These are phyloP conservation scores for Cordilura impudica DNA, from an alignment of 2,888 invertebrate genomes.

Conservation along the genomic window DNA sequence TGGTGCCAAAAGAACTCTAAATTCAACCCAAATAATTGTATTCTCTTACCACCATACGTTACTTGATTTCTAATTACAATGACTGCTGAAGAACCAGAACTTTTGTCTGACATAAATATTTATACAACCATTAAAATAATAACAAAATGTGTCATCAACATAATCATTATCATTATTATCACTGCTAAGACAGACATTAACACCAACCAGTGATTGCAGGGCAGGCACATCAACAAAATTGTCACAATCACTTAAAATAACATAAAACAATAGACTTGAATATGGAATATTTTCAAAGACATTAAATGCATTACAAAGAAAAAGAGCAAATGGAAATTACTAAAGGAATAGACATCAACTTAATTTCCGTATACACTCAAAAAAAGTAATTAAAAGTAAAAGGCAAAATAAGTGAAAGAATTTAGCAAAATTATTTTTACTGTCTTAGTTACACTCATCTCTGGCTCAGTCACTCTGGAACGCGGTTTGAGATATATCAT, in stretches of 20 bases:
- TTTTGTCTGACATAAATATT: conserved; percentile 15
- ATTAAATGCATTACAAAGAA: conserved; percentile 1
- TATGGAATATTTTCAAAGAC: conserved; percentile 5
- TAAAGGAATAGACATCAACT: too few species aligned
- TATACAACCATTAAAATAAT: conserved; percentile 15
- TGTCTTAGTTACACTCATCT: too few species aligned
- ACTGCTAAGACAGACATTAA: conserved; percentile 17
- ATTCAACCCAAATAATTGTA: too few species aligned
- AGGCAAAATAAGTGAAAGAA: too few species aligned
- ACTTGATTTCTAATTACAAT: conserved; percentile 7
- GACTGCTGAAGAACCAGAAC: background rate
- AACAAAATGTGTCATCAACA: conserved; percentile 25
- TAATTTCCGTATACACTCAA: too few species aligned
- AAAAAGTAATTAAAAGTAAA: too few species aligned
- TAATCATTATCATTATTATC: conserved; percentile 24
- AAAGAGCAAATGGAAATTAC: conserved; percentile 18
- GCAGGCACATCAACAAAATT: background rate
- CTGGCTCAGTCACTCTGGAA: too few species aligned
- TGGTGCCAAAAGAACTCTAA: too few species aligned
- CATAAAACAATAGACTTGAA: conserved; percentile 31
- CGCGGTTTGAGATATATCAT: too few species aligned
- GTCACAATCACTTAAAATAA: conserved; percentile 57
- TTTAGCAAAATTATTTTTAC: too few species aligned
- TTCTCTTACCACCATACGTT: too few species aligned
- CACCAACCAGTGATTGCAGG: background rate